Base-by-base conservation (phyloP, 2,888 invertebrate species). In the Chymomyza fuscimana region DNA sequence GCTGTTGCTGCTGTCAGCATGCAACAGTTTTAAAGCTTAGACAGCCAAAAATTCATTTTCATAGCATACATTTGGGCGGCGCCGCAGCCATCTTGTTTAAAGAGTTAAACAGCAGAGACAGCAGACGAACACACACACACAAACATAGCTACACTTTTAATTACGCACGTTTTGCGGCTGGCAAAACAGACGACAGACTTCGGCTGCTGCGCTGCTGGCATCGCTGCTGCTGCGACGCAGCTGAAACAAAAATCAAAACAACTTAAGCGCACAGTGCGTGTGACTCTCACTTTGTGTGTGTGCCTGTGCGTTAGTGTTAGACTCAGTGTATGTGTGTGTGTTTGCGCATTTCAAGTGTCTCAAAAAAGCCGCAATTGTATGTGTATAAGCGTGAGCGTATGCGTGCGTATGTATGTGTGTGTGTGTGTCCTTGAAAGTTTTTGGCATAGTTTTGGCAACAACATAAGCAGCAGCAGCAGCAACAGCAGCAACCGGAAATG, bases 361-460 rank as follows among this genome's bases (percentile, higher is more conserved):
- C 60, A 60, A 60, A 60, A 60, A 46, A 62, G 51, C 40, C 40
- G 4, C 66, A 50, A 51, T 29, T 32, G 15, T 63, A 46, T 72
- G 67, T 63, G 52, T 71, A 67, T 76, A 72, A 52, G 32, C 70
- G 67, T 63, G 54, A 70, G 69, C 73, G 72, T 67, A 59, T 69
- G 63, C 64, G 63, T 76, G 67, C 74, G 73, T 67, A 60, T 70
- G 60, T 73, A 67, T 19, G 69, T 80, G 83, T 71, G 76, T 84
- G 84, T 74, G 81, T 76, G 86, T 91, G 91, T 91, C 91, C 91
- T 91, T 91, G 91, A 91, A 91, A 91, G 90, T 91, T 91, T 90
- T 91, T 91, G 91, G 91, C 91, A 91, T 90, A 91, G 91, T 91
- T 91, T 91, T 72, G 77, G 70, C 74, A 71, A 54, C 54, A 54